These are phyloP conservation scores for Dasypogon diadema DNA, from an alignment of 2,888 invertebrate species.

Conservation along the genomic window DNA sequence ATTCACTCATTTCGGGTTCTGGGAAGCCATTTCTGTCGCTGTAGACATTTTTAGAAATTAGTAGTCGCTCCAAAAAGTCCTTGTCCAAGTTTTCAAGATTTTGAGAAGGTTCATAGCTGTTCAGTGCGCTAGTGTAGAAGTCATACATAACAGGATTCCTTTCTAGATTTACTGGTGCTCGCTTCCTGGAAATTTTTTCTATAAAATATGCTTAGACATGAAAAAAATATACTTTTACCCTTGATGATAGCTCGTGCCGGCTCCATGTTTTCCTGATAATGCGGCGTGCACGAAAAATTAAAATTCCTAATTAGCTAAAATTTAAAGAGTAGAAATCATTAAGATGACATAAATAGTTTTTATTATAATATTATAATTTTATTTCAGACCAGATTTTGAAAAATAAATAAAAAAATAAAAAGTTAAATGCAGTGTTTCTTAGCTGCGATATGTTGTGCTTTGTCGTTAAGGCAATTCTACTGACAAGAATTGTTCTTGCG, in stretches of 20 bases:
- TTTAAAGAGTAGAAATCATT: no score
- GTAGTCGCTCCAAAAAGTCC: slow-evolving; percentile 26
- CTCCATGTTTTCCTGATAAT: background rate
- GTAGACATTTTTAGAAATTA: background rate
- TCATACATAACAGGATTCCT: slow-evolving; percentile 54
- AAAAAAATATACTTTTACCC: background rate
- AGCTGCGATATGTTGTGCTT: no score
- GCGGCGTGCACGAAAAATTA: slow-evolving; percentile 1
- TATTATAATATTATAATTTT: no score
- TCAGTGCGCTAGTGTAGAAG: slow-evolving; percentile 53
- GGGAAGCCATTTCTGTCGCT: background rate
- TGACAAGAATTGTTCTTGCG: no score
- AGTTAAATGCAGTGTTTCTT: no score
- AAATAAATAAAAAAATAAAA: no score
- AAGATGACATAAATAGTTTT: no score
- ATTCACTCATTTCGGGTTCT: slow-evolving; percentile 17
- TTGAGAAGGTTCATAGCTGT: slow-evolving; percentile 9
- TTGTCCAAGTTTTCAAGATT: slow-evolving; percentile 15
- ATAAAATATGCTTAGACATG: background rate
- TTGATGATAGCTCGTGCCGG: background rate
- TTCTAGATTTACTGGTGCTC: slow-evolving; percentile 49
- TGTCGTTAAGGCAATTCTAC: no score
- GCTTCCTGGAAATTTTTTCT: slow-evolving; percentile 30
- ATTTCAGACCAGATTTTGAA: no score
- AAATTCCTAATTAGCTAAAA: no score